phyloP scores from a whole-genome alignment of 30 jellyfish, hydroid and myxozoan species.

The Pseudorhiza aurosa region DNA sequence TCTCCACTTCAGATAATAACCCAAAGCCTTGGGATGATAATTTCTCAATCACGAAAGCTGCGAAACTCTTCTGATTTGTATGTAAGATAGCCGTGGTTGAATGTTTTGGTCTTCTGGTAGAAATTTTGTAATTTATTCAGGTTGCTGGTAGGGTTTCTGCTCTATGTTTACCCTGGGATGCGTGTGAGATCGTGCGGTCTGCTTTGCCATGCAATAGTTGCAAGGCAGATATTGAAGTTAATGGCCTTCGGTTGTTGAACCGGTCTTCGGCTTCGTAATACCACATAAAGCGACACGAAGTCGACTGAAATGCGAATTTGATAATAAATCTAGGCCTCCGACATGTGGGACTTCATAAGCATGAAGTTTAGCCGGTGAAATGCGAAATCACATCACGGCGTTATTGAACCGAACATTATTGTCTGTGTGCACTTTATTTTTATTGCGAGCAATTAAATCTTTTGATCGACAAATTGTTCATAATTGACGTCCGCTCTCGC shows the following conservation, averaged over 20 bases:
- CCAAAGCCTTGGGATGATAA: constrained; percentile 19
- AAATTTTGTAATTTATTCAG: background rate
- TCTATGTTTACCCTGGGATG: background rate
- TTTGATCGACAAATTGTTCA: constrained; percentile 49
- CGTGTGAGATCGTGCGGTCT: background rate
- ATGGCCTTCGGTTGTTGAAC: too few relatives aligned
- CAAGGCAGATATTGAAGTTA: background rate
- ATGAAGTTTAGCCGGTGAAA: background rate
- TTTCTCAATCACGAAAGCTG: constrained; percentile 28
- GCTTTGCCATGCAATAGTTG: background rate
- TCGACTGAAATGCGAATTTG: too few relatives aligned
- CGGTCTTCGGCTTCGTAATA: too few relatives aligned
- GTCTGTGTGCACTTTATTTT: constrained; percentile 32
- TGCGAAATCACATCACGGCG: constrained; percentile 22
- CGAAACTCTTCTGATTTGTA: background rate
- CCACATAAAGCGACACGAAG: too few relatives aligned
- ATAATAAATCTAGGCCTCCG: too few relatives aligned
- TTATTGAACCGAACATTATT: background rate
- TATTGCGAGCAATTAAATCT: constrained; percentile 68
- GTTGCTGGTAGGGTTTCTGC: background rate
- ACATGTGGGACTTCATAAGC: too few relatives aligned
- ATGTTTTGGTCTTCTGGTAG: background rate
- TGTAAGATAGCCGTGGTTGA: background rate
- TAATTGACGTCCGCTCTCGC: constrained; percentile 34
- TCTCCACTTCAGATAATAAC: constrained; percentile 54